Percentiles rank a stretch among this genome's conserved stretches.
These are phyloP conservation scores for Caenorhabditis sp. DNA, from an alignment of 2,888 invertebrate genomes.

Conservation along the genomic window DNA sequence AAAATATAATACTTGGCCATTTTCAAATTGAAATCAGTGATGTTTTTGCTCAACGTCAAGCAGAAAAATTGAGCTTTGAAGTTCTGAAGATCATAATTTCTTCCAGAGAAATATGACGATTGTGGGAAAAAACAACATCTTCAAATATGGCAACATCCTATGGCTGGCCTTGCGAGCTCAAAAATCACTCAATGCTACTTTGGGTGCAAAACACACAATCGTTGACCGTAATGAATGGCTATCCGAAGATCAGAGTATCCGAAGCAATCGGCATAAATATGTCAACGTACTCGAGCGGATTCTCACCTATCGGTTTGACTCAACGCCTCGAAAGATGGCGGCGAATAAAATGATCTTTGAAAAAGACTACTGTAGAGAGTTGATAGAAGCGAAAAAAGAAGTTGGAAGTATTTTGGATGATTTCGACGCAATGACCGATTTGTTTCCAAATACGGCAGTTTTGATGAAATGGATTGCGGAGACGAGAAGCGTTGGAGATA, in stretches of 20 bases:
- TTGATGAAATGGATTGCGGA: constrained; percentile 17
- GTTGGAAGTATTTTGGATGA: constrained; percentile 24
- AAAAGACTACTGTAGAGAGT: constrained; percentile 28
- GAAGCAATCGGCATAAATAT: constrained; percentile 17
- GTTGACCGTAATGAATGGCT: constrained; percentile 29
- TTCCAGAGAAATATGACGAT: neutral
- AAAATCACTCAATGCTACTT: neutral
- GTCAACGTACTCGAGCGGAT: constrained; percentile 32
- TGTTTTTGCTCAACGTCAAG: no score
- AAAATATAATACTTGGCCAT: no score
- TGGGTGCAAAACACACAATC: constrained; percentile 9
- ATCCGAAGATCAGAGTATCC: constrained; percentile 31
- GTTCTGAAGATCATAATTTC: no score
- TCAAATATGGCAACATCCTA: neutral
- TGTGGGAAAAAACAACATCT: neutral
- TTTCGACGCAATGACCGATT: constrained; percentile 22
- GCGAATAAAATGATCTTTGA: constrained; percentile 6
- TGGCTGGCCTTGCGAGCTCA: neutral
- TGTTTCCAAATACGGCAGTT: constrained; percentile 25
- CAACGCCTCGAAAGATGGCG: constrained; percentile 22
- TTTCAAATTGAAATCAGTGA: no score
- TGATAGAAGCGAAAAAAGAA: constrained; percentile 18
- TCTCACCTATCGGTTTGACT: constrained; percentile 26
- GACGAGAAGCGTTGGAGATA: constrained; percentile 14
- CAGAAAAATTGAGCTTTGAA: no score